Evolutionary conservation across 2,113 vertebrate genomes (phyloP).

Genomic region (Zeus faber): DNA sequence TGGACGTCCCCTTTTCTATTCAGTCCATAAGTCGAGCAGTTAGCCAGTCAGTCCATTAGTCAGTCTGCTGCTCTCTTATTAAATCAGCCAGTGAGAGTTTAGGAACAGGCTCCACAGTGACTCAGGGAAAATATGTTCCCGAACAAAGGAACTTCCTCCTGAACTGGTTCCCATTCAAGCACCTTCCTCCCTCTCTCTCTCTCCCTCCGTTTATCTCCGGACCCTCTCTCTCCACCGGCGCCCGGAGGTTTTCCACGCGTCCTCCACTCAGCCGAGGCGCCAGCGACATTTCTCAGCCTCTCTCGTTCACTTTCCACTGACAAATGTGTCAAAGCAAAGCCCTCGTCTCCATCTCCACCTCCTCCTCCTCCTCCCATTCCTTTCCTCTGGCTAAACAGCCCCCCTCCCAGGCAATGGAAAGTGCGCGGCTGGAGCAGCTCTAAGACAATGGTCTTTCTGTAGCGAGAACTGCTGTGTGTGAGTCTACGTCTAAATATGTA

Average conservation of each 20-base stretch:
- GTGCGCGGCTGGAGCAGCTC: constrained; percentile 49
- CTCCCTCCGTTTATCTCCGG: not conserved
- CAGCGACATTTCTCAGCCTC: not conserved
- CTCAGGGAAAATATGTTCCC: not conserved
- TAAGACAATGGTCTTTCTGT: constrained; percentile 75
- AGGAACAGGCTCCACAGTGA: not conserved
- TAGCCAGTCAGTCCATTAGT: not conserved
- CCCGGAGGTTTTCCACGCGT: not conserved
- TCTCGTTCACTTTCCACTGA: not conserved
- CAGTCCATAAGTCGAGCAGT: too few species aligned
- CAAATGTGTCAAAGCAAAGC: constrained; percentile 17
- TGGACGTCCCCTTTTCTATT: too few species aligned
- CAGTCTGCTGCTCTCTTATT: not conserved
- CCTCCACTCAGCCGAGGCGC: not conserved
- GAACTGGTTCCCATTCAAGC: not conserved
- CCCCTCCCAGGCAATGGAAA: constrained; percentile 58
- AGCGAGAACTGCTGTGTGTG: not conserved
- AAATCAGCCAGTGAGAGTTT: not conserved
- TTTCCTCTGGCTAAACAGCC: constrained; percentile 40
- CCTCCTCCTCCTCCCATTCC: constrained; percentile 13
- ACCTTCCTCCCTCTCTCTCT: not conserved
- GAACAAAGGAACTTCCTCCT: not conserved
- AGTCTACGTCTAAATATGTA: constrained; percentile 3
- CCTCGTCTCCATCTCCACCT: not conserved
- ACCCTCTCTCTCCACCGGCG: not conserved